These are phyloP conservation scores for Epiblema foenella DNA, from an alignment of 2,888 invertebrate genomes.

Conservation along the genomic window DNA sequence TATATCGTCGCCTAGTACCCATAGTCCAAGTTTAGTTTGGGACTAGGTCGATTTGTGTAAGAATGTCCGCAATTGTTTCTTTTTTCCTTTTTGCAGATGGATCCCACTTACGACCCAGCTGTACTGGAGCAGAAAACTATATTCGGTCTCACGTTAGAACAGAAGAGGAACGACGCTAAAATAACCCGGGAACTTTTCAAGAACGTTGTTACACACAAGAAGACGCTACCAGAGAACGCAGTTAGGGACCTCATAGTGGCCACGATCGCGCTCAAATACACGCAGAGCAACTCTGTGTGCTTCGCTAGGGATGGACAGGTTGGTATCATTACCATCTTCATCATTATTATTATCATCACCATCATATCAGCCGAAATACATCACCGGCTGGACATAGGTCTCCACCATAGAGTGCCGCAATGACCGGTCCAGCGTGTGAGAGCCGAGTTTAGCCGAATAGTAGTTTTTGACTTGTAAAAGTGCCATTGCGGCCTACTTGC, in stretches of 20 bases:
- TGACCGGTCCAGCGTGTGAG: too few relatives aligned
- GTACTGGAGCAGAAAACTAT: constrained; percentile 92
- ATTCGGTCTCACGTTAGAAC: constrained; percentile 94
- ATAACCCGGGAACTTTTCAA: constrained; percentile 91
- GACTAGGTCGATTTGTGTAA: too few relatives aligned
- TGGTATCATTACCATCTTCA: constrained; percentile 34
- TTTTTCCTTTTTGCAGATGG: constrained; percentile 86
- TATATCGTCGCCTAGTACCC: too few relatives aligned
- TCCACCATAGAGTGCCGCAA: too few relatives aligned
- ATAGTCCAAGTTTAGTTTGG: too few relatives aligned
- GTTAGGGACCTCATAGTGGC: constrained; percentile 97
- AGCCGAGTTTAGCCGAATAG: too few relatives aligned
- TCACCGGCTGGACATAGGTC: too few relatives aligned
- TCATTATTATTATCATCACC: too few relatives aligned
- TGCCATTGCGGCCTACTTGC: too few relatives aligned
- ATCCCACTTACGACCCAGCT: constrained; percentile 92
- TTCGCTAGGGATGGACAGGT: constrained; percentile 96
- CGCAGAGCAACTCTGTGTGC: constrained; percentile 99
- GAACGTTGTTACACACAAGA: constrained; percentile 91
- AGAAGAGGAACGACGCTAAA: constrained; percentile 94
- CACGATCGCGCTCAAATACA: constrained; percentile 98
- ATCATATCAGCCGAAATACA: too few relatives aligned
- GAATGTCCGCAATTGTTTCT: too few relatives aligned
- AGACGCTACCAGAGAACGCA: constrained; percentile 88
- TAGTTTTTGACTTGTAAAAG: too few relatives aligned